Base-by-base conservation (phyloP, 2,888 invertebrate species). In the Merodon equestris region DNA sequence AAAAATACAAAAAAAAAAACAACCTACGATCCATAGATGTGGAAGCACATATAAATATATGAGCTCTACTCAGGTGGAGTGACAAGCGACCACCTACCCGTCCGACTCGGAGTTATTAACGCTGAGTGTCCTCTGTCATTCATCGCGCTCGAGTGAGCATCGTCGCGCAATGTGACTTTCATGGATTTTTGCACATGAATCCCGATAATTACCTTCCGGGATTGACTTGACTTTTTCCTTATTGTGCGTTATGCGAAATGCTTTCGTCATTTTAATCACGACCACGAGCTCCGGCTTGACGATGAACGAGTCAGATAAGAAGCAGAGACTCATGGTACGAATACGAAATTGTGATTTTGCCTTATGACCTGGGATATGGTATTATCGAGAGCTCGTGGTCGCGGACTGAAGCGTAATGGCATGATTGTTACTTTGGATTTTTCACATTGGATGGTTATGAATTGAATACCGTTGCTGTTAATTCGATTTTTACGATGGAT, bases 91-190 rank as follows among this genome's bases (percentile, higher is more conserved):
- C 58, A 58, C 58, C 56, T 48, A 56, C 36, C 51, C 51, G 45
- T 13, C 38, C 53, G 38, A 58, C 51, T 53, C 27, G 14, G 15
- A 58, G 53, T 53, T 60, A 60, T 60, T 47, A 38, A 60, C 58
- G 44, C 10, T 45, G 47, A 42, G 14, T 27, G 45, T 40, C 58
- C 58, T 9, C 60, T 54, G 64, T 34, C 53, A 38, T 47, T 53
- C 45, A 44, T 38, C 34, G 3, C 38, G 50, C 42, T 61, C 34
- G 14, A 51, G 38, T 63, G 63, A 14, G 45, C 53, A 45, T 13
- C 51, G 58, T 60, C 68, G 60, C 60, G 53, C 51, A 40, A 45
- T 60, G 19, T 53, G 58, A 60, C 51, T 68, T 68, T 68, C 53
- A 68, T 68, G 68, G 38, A 51, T 58, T 68, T 27, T 51, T 17